Evolutionary conservation across 2,797 vertebrate genomes (phyloP).

Genomic region (Chiroxiphia lanceolata): DNA sequence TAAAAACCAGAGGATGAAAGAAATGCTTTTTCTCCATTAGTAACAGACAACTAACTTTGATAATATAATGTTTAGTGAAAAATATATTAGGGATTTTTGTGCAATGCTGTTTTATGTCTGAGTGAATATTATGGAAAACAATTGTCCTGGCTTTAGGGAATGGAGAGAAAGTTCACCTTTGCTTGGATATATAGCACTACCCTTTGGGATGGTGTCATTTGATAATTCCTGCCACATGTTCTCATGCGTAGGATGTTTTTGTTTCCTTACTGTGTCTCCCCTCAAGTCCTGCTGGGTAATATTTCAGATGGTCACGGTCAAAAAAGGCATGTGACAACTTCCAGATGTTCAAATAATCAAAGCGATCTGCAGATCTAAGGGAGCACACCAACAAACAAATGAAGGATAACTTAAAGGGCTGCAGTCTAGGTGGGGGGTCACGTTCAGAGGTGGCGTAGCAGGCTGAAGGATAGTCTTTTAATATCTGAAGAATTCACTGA

Average conservation of each 20-base stretch:
- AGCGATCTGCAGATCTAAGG: slow-evolving; percentile 70
- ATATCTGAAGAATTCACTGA: slow-evolving; percentile 2
- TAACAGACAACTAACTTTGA: neutral
- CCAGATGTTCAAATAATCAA: slow-evolving; percentile 78
- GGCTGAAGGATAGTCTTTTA: neutral
- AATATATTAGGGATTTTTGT: neutral
- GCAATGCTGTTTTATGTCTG: neutral
- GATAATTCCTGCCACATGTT: slow-evolving; percentile 76
- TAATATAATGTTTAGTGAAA: slow-evolving; percentile 27
- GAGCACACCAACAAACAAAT: slow-evolving; percentile 69
- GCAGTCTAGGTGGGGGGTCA: slow-evolving; percentile 60
- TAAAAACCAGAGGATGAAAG: neutral
- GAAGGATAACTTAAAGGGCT: slow-evolving; percentile 61
- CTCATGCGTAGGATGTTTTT: slow-evolving; percentile 72
- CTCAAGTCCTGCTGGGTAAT: slow-evolving; percentile 70
- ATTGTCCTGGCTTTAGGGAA: neutral
- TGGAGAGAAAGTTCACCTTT: slow-evolving; percentile 2
- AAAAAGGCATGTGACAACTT: slow-evolving; percentile 68
- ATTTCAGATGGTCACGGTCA: slow-evolving; percentile 74
- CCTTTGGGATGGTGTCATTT: slow-evolving; percentile 58
- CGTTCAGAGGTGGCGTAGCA: neutral
- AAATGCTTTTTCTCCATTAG: neutral
- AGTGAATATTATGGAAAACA: neutral
- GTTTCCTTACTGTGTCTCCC: slow-evolving; percentile 67
- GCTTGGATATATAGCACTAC: slow-evolving; percentile 46